Percentiles rank a stretch among this genome's conserved stretches.
These are phyloP conservation scores for Andrena haemorrhoa DNA, from an alignment of 2,888 invertebrate genomes.

Conservation along the genomic window DNA sequence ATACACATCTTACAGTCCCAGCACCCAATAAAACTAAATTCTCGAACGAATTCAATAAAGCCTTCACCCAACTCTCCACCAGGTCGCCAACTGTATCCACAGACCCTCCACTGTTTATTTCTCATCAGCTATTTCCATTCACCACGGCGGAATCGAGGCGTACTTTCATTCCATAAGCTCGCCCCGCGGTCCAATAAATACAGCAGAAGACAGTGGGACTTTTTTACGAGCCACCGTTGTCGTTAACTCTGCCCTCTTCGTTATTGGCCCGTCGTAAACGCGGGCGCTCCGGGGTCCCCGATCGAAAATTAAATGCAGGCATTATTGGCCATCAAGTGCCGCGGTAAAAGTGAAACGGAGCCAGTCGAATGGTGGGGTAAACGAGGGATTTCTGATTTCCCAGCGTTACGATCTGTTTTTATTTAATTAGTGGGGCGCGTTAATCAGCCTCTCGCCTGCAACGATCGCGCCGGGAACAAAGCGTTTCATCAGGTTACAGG, in stretches of 20 bases:
- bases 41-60: too few species aligned
- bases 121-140: neutral
- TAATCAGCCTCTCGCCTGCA: conserved; percentile 30
- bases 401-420: too few species aligned
- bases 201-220: neutral
- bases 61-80: too few species aligned
- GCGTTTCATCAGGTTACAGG: conserved; percentile 24
- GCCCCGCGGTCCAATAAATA: neutral
- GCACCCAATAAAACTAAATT: too few species aligned
- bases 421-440: neutral
- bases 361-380: neutral
- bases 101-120: neutral
- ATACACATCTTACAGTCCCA: too few species aligned
- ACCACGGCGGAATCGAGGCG: neutral
- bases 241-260: neutral
- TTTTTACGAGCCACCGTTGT: neutral
- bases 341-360: neutral
- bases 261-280: neutral
- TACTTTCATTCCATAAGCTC: conserved; percentile 6
- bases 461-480: conserved; percentile 11
- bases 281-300: neutral
- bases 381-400: too few species aligned
- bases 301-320: neutral
- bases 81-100: too few species aligned
- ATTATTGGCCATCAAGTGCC: too few species aligned